Conservation (phyloP, 2,888 invertebrate species). For the Drosophila neonasuta region DNA sequence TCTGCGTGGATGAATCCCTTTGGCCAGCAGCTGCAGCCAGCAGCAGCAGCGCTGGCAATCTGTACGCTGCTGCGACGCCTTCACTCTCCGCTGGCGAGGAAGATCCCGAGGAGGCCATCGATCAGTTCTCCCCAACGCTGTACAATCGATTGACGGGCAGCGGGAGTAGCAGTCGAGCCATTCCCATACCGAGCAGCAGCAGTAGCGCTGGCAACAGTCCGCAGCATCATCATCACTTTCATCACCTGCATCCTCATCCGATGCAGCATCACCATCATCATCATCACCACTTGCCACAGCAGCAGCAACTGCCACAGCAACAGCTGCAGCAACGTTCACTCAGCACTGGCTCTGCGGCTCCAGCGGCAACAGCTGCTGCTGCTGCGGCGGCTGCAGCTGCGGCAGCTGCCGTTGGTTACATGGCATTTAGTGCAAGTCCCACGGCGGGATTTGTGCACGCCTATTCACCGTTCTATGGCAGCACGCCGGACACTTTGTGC, state of each 20-base stretch:
- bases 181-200: conserved; percentile 74
- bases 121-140: conserved; percentile 78
- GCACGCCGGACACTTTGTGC: conserved; percentile 68
- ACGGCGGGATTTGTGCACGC: conserved; percentile 62
- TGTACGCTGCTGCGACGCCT: conserved; percentile 46
- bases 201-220: conserved; percentile 78
- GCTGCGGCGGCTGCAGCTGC: conserved; percentile 32
- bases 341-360: conserved; percentile 37
- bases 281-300: conserved; percentile 10
- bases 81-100: conserved; percentile 35
- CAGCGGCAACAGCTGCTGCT: not conserved
- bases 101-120: conserved; percentile 71
- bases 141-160: conserved; percentile 44
- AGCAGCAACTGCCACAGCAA: conserved; percentile 9
- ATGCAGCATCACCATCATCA: conserved; percentile 17
- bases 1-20: conserved; percentile 73
- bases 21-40: conserved; percentile 55
- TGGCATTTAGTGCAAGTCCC: conserved; percentile 79
- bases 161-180: conserved; percentile 47
- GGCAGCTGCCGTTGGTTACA: conserved; percentile 52
- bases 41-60: conserved; percentile 60
- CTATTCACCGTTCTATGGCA: conserved; percentile 78
- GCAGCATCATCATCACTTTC: conserved; percentile 56
- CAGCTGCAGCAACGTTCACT: conserved; percentile 31
- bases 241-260: conserved; percentile 6